Conservation (phyloP, 2,113 vertebrate genomes). For the Pangasianodon hypophthalmus region DNA sequence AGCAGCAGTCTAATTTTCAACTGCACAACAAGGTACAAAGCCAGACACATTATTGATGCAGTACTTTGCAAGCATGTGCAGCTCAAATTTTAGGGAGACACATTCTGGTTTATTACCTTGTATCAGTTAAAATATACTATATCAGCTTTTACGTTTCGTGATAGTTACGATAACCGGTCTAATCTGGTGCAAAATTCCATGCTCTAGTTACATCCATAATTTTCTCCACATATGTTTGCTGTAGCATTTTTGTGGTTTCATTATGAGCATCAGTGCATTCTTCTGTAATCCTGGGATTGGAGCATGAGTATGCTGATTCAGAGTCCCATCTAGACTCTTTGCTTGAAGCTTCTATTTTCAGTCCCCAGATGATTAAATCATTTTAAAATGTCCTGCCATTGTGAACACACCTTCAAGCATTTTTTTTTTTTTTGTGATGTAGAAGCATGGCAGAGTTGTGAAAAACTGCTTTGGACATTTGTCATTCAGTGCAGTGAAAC, state of each 20-base stretch:
- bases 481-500: neutral
- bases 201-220: neutral
- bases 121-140: neutral
- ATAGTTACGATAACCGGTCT: neutral
- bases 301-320: neutral
- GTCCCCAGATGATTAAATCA: neutral
- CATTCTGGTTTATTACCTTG: neutral
- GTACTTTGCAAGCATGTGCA: neutral
- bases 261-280: conserved; percentile 11
- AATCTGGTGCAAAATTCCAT: neutral
- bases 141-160: neutral
- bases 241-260: conserved; percentile 14
- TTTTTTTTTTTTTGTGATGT: neutral
- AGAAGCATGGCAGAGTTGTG: neutral
- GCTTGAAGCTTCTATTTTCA: neutral
- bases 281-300: neutral
- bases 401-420: neutral
- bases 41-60: conserved; percentile 38
- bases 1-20: conserved; percentile 58
- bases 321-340: neutral
- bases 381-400: conserved; percentile 13
- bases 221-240: neutral
- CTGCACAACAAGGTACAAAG: conserved; percentile 37
- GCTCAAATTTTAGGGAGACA: neutral
- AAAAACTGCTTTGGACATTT: neutral